A percentile compares a stretch with the other conserved stretches of the same genome.
Conservation (phyloP, 1,140 invertebrate species). For the Heliconius hewitsoni region DNA sequence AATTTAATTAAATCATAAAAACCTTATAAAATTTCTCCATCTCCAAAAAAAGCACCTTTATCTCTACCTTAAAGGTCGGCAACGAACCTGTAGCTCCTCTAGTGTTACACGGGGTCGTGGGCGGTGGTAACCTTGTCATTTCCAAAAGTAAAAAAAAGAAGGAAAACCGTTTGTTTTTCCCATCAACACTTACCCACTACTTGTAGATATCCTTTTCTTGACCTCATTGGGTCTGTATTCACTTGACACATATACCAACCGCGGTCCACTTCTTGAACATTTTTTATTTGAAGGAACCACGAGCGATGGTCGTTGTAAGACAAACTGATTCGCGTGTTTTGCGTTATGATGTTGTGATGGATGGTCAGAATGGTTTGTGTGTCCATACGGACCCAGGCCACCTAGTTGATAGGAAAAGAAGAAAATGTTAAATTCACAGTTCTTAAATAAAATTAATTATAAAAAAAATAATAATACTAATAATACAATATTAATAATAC, state of each 20-base stretch:
- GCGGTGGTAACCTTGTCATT: too few relatives aligned
- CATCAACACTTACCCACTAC: slow-evolving; percentile 87
- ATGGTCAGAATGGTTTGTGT: slow-evolving; percentile 95
- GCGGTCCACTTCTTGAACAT: slow-evolving; percentile 89
- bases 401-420: slow-evolving; percentile 77
- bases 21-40: too few relatives aligned
- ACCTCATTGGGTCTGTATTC: slow-evolving; percentile 93
- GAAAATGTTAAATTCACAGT: neutral
- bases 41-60: too few relatives aligned
- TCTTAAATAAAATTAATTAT: neutral
- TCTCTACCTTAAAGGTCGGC: too few relatives aligned
- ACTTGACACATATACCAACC: slow-evolving; percentile 94
- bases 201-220: slow-evolving; percentile 91
- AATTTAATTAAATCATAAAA: too few relatives aligned
- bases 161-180: neutral
- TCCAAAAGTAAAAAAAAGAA: too few relatives aligned
- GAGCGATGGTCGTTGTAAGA: slow-evolving; percentile 94
- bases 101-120: too few relatives aligned
- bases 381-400: slow-evolving; percentile 95
- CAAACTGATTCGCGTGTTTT: slow-evolving; percentile 92
- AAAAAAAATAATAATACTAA: too few relatives aligned
- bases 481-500: too few relatives aligned
- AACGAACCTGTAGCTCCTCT: too few relatives aligned
- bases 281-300: slow-evolving; percentile 92
- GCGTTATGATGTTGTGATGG: slow-evolving; percentile 93